phyloP scores from a whole-genome alignment of 2,888 invertebrate species.

The Drosophila rubida region DNA sequence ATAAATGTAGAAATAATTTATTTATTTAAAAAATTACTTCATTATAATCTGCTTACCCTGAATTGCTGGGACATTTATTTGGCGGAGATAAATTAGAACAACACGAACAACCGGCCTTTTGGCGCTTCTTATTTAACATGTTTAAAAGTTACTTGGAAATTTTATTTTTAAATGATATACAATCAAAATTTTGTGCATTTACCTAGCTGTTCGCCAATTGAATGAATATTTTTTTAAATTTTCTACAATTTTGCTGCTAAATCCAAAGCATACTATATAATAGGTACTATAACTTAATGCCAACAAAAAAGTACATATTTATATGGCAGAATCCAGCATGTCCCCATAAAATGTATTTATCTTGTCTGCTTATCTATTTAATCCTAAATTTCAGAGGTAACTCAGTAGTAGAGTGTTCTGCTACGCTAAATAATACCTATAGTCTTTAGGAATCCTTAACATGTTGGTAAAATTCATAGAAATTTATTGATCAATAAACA shows the following conservation, averaged over 20 bases:
- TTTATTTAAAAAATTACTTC: neutral
- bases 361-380: too few species aligned
- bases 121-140: conserved; percentile 33
- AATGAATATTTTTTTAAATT: neutral
- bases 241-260: neutral
- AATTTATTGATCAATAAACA: too few species aligned
- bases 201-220: neutral
- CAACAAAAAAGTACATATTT: too few species aligned
- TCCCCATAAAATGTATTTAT: too few species aligned
- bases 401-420: too few species aligned
- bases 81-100: conserved; percentile 11
- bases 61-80: conserved; percentile 4
- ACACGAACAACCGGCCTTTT: conserved; percentile 34
- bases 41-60: conserved; percentile 13
- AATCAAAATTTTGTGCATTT: conserved; percentile 17
- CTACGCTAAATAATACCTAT: too few species aligned
- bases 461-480: too few species aligned
- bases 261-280: conserved; percentile 1
- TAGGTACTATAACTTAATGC: neutral
- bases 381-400: too few species aligned
- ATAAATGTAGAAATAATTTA: neutral
- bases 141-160: neutral
- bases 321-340: too few species aligned
- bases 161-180: conserved; percentile 11
- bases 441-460: too few species aligned